Evolutionary conservation across 1,140 invertebrate species (phyloP).

Genomic region (Aphelinus certus): DNA sequence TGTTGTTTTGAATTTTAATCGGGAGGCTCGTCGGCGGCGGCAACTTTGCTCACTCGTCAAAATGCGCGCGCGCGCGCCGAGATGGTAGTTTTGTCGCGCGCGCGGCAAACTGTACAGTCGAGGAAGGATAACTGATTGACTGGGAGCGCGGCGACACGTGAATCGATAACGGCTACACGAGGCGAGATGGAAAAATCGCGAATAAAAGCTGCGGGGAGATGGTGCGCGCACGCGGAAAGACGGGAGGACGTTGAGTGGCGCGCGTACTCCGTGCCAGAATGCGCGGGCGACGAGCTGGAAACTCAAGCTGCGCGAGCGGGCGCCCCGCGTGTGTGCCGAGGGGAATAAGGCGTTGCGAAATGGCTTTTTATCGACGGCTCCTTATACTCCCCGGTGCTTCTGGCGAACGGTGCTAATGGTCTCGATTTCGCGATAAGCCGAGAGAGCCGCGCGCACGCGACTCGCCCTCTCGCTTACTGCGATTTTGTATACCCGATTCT

Average conservation of each 20-base stretch:
- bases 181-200: slow-evolving; percentile 15
- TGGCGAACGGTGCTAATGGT: not conserved
- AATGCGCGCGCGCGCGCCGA: not conserved
- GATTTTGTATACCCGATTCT: too few relatives aligned
- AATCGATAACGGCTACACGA: slow-evolving; percentile 30
- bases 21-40: not conserved
- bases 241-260: too few relatives aligned
- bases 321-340: too few relatives aligned
- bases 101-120: not conserved
- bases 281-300: slow-evolving; percentile 19
- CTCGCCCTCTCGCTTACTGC: too few relatives aligned
- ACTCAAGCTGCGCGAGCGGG: not conserved
- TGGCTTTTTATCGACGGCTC: slow-evolving; percentile 8
- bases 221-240: too few relatives aligned
- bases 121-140: slow-evolving; percentile 22
- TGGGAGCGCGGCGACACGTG: slow-evolving; percentile 28
- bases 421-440: not conserved
- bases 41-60: slow-evolving; percentile 2
- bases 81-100: not conserved
- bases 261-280: too few relatives aligned
- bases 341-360: not conserved
- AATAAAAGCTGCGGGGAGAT: not conserved
- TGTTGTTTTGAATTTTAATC: slow-evolving; percentile 23
- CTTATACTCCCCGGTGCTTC: too few relatives aligned
- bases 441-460: not conserved